Evolutionary conservation across 1,140 invertebrate species (phyloP).

Genomic region (Drosophila miranda): DNA sequence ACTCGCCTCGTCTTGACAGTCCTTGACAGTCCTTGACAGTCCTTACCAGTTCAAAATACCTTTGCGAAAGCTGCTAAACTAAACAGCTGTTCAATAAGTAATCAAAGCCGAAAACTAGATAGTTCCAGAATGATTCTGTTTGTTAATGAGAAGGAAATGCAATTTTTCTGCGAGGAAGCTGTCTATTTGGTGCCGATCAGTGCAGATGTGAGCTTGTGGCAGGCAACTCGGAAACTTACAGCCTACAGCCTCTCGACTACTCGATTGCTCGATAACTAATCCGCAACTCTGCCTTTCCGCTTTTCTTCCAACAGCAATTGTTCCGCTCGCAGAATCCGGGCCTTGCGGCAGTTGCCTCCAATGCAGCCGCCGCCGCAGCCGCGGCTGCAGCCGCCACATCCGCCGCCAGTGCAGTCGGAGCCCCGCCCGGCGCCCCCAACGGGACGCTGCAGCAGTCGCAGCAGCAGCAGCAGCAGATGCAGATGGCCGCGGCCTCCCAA

Average conservation of each 20-base stretch:
- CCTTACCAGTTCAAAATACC: too few relatives aligned
- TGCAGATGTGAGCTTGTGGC: too few relatives aligned
- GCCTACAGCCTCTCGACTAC: neutral
- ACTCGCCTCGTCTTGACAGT: too few relatives aligned
- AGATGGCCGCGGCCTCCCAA: slow-evolving; percentile 85
- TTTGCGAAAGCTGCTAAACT: too few relatives aligned
- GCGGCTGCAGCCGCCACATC: slow-evolving; percentile 85
- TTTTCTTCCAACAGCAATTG: slow-evolving; percentile 86
- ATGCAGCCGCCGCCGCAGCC: slow-evolving; percentile 87
- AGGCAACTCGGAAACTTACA: slow-evolving; percentile 22
- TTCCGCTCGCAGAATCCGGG: slow-evolving; percentile 91
- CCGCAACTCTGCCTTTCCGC: slow-evolving; percentile 1
- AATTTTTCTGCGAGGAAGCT: too few relatives aligned
- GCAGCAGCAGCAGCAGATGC: slow-evolving; percentile 84
- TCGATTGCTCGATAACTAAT: slow-evolving; percentile 8
- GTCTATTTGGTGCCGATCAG: too few relatives aligned
- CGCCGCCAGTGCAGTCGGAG: slow-evolving; percentile 87
- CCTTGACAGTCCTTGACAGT: too few relatives aligned
- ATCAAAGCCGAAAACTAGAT: too few relatives aligned
- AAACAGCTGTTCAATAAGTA: too few relatives aligned
- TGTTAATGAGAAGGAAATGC: too few relatives aligned
- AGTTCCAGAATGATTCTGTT: too few relatives aligned
- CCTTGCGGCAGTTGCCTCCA: slow-evolving; percentile 85
- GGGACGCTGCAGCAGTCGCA: slow-evolving; percentile 75
- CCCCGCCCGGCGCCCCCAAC: slow-evolving; percentile 87